A percentile compares a stretch with the other conserved stretches of the same genome.
These are phyloP conservation scores for Erebia ligea DNA, from an alignment of 2,888 invertebrate species.

Conservation along the genomic window DNA sequence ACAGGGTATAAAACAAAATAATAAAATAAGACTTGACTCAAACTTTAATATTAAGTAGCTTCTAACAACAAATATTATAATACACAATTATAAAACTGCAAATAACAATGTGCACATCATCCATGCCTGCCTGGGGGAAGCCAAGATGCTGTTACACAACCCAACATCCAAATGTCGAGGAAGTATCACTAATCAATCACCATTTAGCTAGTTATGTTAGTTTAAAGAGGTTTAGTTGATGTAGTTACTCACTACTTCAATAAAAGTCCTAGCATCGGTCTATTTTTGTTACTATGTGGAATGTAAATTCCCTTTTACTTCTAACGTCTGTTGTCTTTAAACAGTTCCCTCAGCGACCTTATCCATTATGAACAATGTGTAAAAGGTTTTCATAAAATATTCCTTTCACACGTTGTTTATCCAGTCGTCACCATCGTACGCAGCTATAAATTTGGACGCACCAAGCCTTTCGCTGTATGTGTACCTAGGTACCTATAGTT, in stretches of 20 bases:
- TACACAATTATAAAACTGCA: no score
- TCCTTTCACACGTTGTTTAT: slow-evolving; percentile 17
- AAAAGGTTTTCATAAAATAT: slow-evolving; percentile 19
- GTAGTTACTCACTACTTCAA: background rate
- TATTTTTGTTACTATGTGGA: slow-evolving; percentile 2
- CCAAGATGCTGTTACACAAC: no score
- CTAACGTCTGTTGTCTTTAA: slow-evolving; percentile 8
- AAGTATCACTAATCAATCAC: background rate
- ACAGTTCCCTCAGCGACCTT: slow-evolving; percentile 12
- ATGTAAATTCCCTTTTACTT: slow-evolving; percentile 11
- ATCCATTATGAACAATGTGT: slow-evolving; percentile 17
- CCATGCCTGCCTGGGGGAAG: no score
- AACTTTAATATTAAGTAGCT: no score
- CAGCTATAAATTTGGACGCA: slow-evolving; percentile 13
- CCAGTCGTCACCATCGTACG: slow-evolving; percentile 4
- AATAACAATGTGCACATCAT: no score
- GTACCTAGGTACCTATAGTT: background rate
- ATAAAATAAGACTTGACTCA: no score
- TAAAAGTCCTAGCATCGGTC: background rate
- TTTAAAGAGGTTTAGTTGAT: background rate
- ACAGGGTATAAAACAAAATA: no score
- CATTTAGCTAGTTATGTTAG: background rate
- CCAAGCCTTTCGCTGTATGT: background rate
- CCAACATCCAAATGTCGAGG: no score
- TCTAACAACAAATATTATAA: no score